phyloP scores from a whole-genome alignment of 1,140 invertebrate species.

The Halictus rubicundus region DNA sequence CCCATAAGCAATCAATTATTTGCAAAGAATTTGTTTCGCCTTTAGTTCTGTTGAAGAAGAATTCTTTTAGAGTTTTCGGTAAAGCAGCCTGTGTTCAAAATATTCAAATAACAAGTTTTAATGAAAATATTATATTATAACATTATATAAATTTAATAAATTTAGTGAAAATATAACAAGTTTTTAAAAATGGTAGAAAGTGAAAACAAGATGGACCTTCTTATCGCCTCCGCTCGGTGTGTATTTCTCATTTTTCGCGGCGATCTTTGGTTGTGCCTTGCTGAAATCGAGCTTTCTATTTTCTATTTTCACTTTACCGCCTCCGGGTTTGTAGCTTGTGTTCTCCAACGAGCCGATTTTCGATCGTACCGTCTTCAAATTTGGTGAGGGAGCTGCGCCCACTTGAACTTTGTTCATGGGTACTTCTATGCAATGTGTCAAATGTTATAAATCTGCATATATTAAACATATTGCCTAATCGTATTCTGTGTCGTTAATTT shows the following conservation, averaged over 20 bases:
- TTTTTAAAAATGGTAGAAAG: neutral
- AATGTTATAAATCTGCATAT: constrained; percentile 19
- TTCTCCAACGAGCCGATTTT: constrained; percentile 98
- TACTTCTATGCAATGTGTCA: constrained; percentile 81
- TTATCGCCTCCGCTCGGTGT: constrained; percentile 93
- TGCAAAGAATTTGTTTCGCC: no score
- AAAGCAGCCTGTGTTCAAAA: no score
- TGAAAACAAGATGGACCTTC: constrained; percentile 85
- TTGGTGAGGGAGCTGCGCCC: constrained; percentile 93
- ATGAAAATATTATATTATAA: no score
- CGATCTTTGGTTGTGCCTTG: constrained; percentile 90
- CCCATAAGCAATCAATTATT: no score
- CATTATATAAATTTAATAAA: no score
- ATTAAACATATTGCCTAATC: no score
- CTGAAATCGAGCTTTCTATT: constrained; percentile 92
- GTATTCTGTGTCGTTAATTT: no score
- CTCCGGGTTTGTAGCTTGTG: constrained; percentile 93
- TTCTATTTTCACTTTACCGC: constrained; percentile 95
- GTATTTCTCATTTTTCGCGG: constrained; percentile 95
- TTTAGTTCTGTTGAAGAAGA: no score
- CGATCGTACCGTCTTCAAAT: constrained; percentile 93
- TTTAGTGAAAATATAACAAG: neutral
- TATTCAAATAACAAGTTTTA: no score
- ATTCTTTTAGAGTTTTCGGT: no score
- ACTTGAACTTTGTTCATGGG: constrained; percentile 97